Evolutionary conservation across 2,113 vertebrate species (phyloP).

Genomic region (Xyliphius kryptos): DNA sequence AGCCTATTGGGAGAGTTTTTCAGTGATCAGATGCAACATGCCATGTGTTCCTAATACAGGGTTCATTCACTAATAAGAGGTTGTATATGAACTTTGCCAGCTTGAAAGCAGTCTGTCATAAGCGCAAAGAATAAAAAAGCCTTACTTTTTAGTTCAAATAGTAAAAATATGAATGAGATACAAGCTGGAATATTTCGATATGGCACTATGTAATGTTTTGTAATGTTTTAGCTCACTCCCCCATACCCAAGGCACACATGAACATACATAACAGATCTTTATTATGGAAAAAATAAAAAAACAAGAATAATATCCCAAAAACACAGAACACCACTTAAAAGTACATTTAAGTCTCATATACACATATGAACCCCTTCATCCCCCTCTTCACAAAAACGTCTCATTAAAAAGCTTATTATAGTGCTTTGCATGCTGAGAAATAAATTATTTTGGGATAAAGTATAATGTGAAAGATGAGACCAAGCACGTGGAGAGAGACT

Average conservation of each 20-base stretch:
- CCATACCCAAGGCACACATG: too few species aligned
- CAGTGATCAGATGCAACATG: too few species aligned
- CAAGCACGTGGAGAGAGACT: slow-evolving; percentile 36
- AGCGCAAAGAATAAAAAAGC: too few species aligned
- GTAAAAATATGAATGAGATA: too few species aligned
- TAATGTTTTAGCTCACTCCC: too few species aligned
- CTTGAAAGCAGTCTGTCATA: too few species aligned
- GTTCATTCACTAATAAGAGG: too few species aligned
- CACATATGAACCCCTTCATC: not conserved
- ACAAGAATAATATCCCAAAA: slow-evolving; percentile 1
- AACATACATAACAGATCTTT: not conserved
- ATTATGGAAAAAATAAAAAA: not conserved
- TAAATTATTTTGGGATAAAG: slow-evolving; percentile 65
- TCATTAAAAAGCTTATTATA: slow-evolving; percentile 32
- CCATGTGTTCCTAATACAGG: too few species aligned
- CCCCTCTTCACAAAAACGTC: not conserved
- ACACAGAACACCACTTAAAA: slow-evolving; percentile 10
- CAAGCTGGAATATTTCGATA: not conserved
- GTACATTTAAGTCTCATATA: not conserved
- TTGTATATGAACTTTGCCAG: too few species aligned
- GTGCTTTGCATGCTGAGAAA: slow-evolving; percentile 45
- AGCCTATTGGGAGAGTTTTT: too few species aligned
- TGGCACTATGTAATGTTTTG: too few species aligned
- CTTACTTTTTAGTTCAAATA: too few species aligned
- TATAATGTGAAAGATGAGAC: slow-evolving; percentile 50